Evolutionary conservation across 2,797 vertebrate genomes (phyloP).

Genomic region (Lagorchestes hirsutus): DNA sequence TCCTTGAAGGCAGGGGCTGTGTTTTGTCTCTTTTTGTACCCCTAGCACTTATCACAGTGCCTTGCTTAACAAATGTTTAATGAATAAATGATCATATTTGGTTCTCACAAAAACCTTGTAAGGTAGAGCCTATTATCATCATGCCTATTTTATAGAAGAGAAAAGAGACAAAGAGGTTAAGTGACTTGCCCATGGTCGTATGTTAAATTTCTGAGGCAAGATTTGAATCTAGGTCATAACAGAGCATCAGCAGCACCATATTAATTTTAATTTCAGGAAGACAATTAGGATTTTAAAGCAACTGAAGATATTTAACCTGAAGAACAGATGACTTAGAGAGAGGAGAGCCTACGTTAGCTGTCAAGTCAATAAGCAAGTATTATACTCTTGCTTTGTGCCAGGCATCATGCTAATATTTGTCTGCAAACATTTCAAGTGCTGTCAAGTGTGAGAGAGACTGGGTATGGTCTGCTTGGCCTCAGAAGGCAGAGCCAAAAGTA

Average conservation of each 20-base stretch:
- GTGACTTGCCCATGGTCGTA: neutral
- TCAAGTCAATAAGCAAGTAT: neutral
- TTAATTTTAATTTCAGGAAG: neutral
- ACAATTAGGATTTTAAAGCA: neutral
- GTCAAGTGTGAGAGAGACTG: neutral
- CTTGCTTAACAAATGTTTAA: too few relatives aligned
- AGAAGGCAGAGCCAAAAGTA: neutral
- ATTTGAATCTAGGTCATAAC: neutral
- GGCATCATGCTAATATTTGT: neutral
- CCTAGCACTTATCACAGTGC: too few relatives aligned
- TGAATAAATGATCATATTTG: too few relatives aligned
- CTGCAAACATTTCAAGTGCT: neutral
- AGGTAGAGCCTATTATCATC: too few relatives aligned
- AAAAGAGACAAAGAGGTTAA: too few relatives aligned
- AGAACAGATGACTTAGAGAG: neutral
- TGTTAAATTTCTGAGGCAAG: neutral
- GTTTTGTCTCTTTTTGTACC: too few relatives aligned
- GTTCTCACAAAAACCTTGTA: too few relatives aligned
- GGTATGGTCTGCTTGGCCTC: neutral
- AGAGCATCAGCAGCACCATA: neutral
- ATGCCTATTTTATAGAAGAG: too few relatives aligned
- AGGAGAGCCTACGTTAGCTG: neutral
- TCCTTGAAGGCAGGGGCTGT: too few relatives aligned
- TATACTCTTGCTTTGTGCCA: neutral
- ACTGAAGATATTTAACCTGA: neutral